A percentile compares a stretch with the other conserved stretches of the same genome.
Evolutionary conservation across 2,113 vertebrate genomes (phyloP).

Genomic region (Athene noctua): DNA sequence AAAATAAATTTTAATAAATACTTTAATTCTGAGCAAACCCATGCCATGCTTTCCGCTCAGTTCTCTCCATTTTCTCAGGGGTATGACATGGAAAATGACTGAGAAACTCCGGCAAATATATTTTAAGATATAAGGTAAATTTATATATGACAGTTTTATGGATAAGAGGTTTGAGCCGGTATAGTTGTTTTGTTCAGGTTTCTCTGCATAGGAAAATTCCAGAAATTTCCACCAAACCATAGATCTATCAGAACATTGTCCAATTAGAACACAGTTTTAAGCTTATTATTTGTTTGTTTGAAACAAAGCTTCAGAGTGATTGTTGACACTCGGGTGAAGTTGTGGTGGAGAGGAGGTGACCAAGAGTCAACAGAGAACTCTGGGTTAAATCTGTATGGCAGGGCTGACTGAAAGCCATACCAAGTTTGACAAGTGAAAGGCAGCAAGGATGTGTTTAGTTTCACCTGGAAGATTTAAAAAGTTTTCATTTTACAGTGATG

Average conservation of each 20-base stretch:
- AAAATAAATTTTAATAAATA: neutral
- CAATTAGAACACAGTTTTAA: neutral
- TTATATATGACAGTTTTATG: neutral
- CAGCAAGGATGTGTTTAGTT: rapidly evolving
- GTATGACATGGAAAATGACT: neutral
- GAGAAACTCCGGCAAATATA: neutral
- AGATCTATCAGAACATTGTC: neutral
- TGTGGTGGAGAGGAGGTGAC: neutral
- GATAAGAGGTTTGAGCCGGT: neutral
- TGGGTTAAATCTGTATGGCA: neutral
- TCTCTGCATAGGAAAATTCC: neutral
- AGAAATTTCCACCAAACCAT: neutral
- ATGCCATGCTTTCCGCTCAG: neutral
- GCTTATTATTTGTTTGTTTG: neutral
- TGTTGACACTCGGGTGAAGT: neutral
- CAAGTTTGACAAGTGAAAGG: neutral
- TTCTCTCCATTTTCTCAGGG: neutral
- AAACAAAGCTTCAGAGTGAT: neutral
- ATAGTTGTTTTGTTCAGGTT: neutral
- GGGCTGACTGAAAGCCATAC: neutral
- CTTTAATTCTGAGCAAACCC: neutral
- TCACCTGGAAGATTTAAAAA: neutral
- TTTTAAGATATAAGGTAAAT: neutral
- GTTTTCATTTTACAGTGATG: neutral
- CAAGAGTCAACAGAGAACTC: rapidly evolving